Base-by-base conservation (phyloP, 2,888 invertebrate genomes). In the Chrysotoxum bicinctum region DNA sequence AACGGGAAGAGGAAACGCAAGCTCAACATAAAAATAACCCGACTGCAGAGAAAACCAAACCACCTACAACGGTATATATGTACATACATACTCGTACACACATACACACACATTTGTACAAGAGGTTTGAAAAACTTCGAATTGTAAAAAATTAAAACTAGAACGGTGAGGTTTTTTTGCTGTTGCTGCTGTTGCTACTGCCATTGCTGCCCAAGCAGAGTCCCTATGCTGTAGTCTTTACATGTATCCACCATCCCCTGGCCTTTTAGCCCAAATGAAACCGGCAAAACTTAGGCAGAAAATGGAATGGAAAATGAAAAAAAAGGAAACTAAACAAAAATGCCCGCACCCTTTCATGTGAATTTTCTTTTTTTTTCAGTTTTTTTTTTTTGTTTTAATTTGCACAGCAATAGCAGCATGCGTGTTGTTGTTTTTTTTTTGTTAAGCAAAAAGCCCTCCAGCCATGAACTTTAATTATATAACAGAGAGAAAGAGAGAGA, bases 401-500 rank as follows among this genome's bases (percentile, higher is more conserved):
- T 74, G 43, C 45, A 40, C 26, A 69, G 78, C 66, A 74, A 43
- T 69, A 37, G 60, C 69, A 73, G 60, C 74, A 73, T 70, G 40
- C 74, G 45, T 75, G 64, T 56, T 74, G 62, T 50, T 69, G 32
- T 74, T 56, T 68, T 76, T 35, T 73, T 35, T 56, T 56, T 64
- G 62, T 68, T 37, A 35, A 73, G 48, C 1, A 68, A 74, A 73
- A 83, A 74, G 37, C 74, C 83, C 64, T 74, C 83, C 56, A 83
- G 83, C 83, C 83, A 79, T 83, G 83, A 83, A 83, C 83, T 79
- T 83, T 79, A 83, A 83, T 79, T 83, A 74, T 79, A 74, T 64
- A 35, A 12, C 43, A 48, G 66, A n/a, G 64, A 58, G 45, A 19
- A 16, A 54, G 12, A 35, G 30, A 16, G 8, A 50, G 8, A 35